Percentiles rank a stretch among this genome's conserved stretches.
These are phyloP conservation scores for Egretta garzetta DNA, from an alignment of 2,113 vertebrate species.

Conservation along the genomic window DNA sequence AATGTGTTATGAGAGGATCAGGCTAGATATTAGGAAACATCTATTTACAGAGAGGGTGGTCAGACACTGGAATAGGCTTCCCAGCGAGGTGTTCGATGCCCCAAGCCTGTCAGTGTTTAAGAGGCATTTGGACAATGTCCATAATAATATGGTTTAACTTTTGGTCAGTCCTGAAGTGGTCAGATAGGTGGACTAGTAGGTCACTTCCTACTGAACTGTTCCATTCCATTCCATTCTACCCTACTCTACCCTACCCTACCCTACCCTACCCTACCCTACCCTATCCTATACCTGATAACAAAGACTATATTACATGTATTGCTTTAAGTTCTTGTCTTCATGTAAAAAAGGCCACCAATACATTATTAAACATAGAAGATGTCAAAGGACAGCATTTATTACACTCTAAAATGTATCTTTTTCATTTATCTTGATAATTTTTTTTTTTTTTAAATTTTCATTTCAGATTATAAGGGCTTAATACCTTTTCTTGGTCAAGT, in stretches of 20 bases:
- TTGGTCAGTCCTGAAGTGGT: neutral
- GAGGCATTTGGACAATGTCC: neutral
- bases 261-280: too few species aligned
- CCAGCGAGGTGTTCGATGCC: too few species aligned
- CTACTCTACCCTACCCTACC: too few species aligned
- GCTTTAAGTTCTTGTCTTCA: neutral
- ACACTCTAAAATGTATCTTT: neutral
- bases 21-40: neutral
- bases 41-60: neutral
- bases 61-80: neutral
- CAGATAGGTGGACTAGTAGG: neutral
- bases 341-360: neutral
- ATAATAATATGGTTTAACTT: neutral
- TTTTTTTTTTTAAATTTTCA: neutral
- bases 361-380: neutral
- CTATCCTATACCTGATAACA: neutral
- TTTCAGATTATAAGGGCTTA: neutral
- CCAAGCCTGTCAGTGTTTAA: neutral
- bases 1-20: neutral
- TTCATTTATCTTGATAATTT: neutral
- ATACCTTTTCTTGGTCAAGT: neutral
- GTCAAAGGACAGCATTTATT: neutral
- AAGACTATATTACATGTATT: neutral
- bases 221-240: neutral
- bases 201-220: neutral